A percentile compares a stretch with the other conserved stretches of the same genome.
phyloP scores from a whole-genome alignment of 2,888 invertebrate genomes.

The Hirudinaria manillensis region DNA sequence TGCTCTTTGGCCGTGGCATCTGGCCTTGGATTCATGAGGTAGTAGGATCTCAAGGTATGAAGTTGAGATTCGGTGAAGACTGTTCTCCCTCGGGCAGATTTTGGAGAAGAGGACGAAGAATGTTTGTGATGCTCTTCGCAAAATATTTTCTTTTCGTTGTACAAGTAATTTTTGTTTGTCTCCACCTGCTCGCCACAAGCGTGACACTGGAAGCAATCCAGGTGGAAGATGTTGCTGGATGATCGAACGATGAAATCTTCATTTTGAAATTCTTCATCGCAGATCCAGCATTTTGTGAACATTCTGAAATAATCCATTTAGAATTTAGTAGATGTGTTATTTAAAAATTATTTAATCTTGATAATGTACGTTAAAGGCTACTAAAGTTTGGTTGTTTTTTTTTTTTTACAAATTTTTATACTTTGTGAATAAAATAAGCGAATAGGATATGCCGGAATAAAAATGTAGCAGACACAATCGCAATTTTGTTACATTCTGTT shows the following conservation, averaged over 20 bases:
- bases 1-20: slow-evolving; percentile 99
- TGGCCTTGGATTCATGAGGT: slow-evolving; percentile 92
- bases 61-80: slow-evolving; percentile 97
- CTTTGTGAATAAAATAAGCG: too few relatives aligned
- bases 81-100: slow-evolving; percentile 94
- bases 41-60: slow-evolving; percentile 92
- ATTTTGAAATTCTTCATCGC: slow-evolving; percentile 85
- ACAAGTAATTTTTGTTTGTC: too few relatives aligned
- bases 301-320: slow-evolving; percentile 62
- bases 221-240: slow-evolving; percentile 93
- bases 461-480: too few relatives aligned
- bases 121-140: too few relatives aligned
- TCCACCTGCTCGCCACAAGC: slow-evolving; percentile 68
- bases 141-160: too few relatives aligned
- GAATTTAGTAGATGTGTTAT: too few relatives aligned
- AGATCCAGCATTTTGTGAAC: slow-evolving; percentile 96
- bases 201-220: slow-evolving; percentile 93
- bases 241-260: slow-evolving; percentile 98
- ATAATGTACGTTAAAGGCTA: too few relatives aligned
- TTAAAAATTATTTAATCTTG: too few relatives aligned
- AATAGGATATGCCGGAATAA: too few relatives aligned
- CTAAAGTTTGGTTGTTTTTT: too few relatives aligned
- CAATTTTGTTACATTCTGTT: too few relatives aligned
- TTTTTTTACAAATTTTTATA: too few relatives aligned
- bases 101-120: slow-evolving; percentile 50